Evolutionary conservation across 2,113 vertebrate genomes (phyloP).

Genomic region (Oreochromis tanganicae): DNA sequence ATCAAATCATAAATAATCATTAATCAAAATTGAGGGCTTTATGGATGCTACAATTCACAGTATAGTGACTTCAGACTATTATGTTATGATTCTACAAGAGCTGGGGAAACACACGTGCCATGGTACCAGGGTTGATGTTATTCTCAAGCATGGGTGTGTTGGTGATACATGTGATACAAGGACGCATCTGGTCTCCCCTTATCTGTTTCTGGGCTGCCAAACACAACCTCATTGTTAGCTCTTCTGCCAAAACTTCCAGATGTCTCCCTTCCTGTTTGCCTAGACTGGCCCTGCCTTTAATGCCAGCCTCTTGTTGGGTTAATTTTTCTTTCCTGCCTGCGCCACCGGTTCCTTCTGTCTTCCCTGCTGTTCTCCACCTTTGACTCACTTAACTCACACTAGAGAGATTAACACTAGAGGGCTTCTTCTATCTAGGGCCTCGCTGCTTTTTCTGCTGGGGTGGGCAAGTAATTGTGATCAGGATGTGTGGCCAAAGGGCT

Average conservation of each 20-base stretch:
- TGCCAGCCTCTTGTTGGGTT: accelerated
- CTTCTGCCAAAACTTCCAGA: accelerated
- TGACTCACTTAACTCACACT: background rate
- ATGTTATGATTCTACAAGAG: background rate
- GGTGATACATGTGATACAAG: background rate
- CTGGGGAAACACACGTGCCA: background rate
- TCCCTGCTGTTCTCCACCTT: background rate
- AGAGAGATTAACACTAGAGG: background rate
- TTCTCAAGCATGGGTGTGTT: background rate
- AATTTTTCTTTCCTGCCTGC: background rate
- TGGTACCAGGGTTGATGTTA: background rate
- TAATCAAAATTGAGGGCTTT: background rate
- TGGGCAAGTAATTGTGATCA: background rate
- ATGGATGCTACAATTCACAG: background rate
- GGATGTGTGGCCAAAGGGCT: accelerated
- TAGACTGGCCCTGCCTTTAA: background rate
- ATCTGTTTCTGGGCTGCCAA: background rate
- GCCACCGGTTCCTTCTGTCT: accelerated
- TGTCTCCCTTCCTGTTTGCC: background rate
- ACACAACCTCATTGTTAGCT: background rate
- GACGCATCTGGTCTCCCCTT: accelerated
- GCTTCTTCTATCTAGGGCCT: accelerated
- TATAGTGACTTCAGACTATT: background rate
- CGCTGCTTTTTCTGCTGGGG: background rate
- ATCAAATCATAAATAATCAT: background rate